Conservation (phyloP, 2,113 vertebrate species). For the Mellivora capensis region DNA sequence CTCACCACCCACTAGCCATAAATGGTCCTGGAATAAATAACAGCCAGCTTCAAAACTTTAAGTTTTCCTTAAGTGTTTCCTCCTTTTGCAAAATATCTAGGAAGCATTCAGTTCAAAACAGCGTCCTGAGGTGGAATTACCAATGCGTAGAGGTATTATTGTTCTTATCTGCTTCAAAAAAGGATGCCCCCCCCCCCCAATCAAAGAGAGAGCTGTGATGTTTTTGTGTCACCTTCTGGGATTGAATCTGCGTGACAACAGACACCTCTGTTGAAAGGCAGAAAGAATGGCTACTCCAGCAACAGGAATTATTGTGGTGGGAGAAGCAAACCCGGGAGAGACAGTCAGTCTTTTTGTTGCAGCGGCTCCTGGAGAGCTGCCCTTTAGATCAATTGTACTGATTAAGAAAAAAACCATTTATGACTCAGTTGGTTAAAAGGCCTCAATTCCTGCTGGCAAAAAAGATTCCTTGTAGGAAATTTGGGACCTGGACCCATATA, state of each 20-base stretch:
- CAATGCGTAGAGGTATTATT: background rate
- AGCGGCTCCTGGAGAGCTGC: background rate
- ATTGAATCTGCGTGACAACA: background rate
- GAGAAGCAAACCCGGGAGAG: background rate
- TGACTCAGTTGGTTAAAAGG: background rate
- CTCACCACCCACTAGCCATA: background rate
- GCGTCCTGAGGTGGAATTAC: background rate
- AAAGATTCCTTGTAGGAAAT: background rate
- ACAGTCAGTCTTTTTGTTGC: too few relatives aligned
- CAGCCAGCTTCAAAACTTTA: background rate
- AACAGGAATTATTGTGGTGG: background rate
- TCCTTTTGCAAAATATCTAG: background rate
- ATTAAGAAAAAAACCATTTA: background rate
- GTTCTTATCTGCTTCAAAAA: background rate
- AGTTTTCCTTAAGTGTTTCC: background rate
- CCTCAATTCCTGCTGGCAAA: background rate
- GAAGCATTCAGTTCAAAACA: background rate
- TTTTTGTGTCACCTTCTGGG: background rate
- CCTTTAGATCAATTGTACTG: background rate
- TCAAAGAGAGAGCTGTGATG: background rate
- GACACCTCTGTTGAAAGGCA: background rate
- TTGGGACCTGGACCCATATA: background rate
- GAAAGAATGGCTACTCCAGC: background rate
- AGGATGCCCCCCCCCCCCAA: background rate
- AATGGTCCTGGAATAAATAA: background rate